Percentiles rank a stretch among this genome's conserved stretches.
These are phyloP conservation scores for Trichogramma dendrolimi DNA, from an alignment of 2,888 invertebrate species.

Conservation along the genomic window DNA sequence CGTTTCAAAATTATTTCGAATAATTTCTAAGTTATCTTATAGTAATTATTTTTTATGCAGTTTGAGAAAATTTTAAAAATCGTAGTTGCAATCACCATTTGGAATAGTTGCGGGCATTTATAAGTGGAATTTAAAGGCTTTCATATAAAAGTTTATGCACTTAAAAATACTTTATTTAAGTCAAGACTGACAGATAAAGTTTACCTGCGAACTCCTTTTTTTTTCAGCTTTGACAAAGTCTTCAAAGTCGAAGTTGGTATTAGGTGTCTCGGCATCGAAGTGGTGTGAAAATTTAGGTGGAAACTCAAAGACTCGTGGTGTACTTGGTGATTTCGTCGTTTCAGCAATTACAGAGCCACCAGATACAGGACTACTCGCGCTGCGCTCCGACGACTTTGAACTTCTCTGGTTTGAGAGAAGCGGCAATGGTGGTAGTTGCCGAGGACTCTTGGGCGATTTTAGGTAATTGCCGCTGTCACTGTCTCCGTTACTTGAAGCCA, in stretches of 20 bases:
- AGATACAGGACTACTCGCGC: background rate
- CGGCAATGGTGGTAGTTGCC: slow-evolving; percentile 57
- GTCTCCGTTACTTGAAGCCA: slow-evolving; percentile 3
- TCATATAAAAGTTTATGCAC: too few species aligned
- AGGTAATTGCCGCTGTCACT: slow-evolving; percentile 9
- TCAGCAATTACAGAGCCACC: background rate
- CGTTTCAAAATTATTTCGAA: too few species aligned
- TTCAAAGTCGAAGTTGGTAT: slow-evolving; percentile 42
- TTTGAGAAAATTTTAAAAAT: too few species aligned
- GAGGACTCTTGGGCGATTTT: slow-evolving; percentile 57
- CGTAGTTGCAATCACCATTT: too few species aligned
- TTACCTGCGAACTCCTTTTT: slow-evolving; percentile 26
- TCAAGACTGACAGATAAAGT: background rate
- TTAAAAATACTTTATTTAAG: too few species aligned
- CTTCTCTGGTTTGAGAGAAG: slow-evolving; percentile 57
- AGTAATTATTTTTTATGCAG: too few species aligned
- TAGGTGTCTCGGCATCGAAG: slow-evolving; percentile 38
- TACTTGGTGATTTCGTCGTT: slow-evolving; percentile 52
- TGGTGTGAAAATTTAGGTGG: slow-evolving; percentile 40
- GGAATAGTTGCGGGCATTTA: too few species aligned
- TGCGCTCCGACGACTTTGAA: slow-evolving; percentile 51
- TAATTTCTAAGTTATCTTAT: too few species aligned
- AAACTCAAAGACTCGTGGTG: slow-evolving; percentile 53
- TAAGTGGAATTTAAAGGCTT: too few species aligned
- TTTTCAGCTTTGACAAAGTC: slow-evolving; percentile 34